Conservation (phyloP, 2,888 invertebrate species). For the Hyles lineata region DNA sequence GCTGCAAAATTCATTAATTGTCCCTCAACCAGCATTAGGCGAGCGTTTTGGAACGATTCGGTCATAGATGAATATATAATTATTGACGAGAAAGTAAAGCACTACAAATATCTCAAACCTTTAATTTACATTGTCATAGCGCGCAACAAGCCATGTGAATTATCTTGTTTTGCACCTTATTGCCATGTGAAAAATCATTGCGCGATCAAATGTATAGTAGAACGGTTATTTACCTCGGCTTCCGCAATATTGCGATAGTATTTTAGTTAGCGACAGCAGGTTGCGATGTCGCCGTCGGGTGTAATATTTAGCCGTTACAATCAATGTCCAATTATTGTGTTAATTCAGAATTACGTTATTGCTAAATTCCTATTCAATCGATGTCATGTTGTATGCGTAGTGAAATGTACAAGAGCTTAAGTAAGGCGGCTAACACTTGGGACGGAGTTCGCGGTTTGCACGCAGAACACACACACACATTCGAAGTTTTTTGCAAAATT, state of each 20-base stretch:
- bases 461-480: too few relatives aligned
- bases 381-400: not conserved
- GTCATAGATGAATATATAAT: not conserved
- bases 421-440: too few relatives aligned
- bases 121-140: constrained; percentile 4
- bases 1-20: too few relatives aligned
- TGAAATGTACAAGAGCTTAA: not conserved
- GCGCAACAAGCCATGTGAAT: constrained; percentile 21
- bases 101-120: not conserved
- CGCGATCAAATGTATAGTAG: constrained; percentile 25
- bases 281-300: constrained; percentile 26
- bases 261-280: constrained; percentile 11
- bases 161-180: constrained; percentile 21
- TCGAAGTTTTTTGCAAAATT: too few relatives aligned
- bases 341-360: constrained; percentile 8
- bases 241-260: constrained; percentile 39
- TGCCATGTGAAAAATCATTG: constrained; percentile 34
- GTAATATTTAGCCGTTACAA: not conserved
- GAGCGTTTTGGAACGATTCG: too few relatives aligned
- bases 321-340: constrained; percentile 31
- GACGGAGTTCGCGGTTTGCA: too few relatives aligned
- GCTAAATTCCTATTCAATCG: not conserved
- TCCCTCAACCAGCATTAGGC: too few relatives aligned
- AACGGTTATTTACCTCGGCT: constrained; percentile 34
- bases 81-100: not conserved